Evolutionary conservation across 2,888 invertebrate genomes (phyloP).

Genomic region (Campaea margaritaria): DNA sequence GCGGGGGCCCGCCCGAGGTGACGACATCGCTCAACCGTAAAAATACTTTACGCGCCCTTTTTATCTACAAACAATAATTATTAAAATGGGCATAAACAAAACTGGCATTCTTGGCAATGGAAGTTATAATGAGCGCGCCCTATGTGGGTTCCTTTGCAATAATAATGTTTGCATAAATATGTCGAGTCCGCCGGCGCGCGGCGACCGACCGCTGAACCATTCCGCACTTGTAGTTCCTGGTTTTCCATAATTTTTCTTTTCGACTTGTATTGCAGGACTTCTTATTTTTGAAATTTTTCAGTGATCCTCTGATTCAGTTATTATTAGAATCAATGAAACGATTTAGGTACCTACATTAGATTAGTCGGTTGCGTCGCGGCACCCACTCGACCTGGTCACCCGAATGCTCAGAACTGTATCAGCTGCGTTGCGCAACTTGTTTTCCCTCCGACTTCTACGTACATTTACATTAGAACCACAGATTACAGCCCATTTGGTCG

Average conservation of each 20-base stretch:
- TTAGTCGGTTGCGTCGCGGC: constrained; percentile 5
- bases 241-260: background rate
- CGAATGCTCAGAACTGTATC: constrained; percentile 10
- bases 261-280: background rate
- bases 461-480: constrained; percentile 26
- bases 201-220: too few species aligned
- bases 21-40: constrained; percentile 34
- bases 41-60: constrained; percentile 42
- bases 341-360: too few species aligned
- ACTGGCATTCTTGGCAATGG: constrained; percentile 34
- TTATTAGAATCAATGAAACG: background rate
- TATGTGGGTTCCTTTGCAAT: constrained; percentile 21
- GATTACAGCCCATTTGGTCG: constrained; percentile 33
- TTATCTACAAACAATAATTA: constrained; percentile 57
- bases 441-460: constrained; percentile 33
- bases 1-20: constrained; percentile 26
- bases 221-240: too few species aligned
- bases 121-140: constrained; percentile 18
- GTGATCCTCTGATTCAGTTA: too few species aligned
- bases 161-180: background rate
- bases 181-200: too few species aligned
- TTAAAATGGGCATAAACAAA: constrained; percentile 54
- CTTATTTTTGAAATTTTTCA: too few species aligned
- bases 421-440: constrained; percentile 45
- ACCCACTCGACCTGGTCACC: background rate